These are phyloP conservation scores for Atta colombica DNA, from an alignment of 1,140 invertebrate genomes.

Conservation along the genomic window DNA sequence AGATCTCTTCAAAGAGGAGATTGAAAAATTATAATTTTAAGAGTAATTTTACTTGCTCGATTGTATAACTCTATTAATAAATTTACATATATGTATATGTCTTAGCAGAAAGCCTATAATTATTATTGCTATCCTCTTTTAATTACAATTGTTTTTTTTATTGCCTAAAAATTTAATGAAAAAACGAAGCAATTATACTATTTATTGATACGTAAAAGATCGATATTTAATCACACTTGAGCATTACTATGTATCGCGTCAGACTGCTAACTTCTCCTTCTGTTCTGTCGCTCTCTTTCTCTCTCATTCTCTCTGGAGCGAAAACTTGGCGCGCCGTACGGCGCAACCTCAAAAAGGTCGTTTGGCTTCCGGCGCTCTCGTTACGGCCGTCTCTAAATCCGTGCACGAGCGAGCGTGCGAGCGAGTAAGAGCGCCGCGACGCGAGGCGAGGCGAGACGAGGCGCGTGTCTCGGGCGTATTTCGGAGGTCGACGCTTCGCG, in stretches of 20 bases:
- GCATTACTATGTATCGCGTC: constrained; percentile 13
- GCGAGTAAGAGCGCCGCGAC: constrained; percentile 18
- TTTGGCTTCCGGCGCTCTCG: constrained; percentile 61
- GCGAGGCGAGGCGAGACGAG: background rate
- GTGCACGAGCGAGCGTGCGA: constrained; percentile 36
- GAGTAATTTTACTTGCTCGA: background rate
- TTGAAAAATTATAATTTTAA: background rate
- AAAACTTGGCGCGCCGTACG: constrained; percentile 47
- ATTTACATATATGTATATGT: background rate
- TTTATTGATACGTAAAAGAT: background rate
- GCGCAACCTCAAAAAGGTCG: constrained; percentile 63
- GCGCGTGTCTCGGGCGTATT: constrained; percentile 29
- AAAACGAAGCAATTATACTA: background rate
- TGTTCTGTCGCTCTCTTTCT: background rate
- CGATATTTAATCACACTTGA: constrained; percentile 12
- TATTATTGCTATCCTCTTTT: background rate
- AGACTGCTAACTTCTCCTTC: background rate
- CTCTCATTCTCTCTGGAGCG: constrained; percentile 23
- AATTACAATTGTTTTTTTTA: background rate
- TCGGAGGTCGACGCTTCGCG: constrained; percentile 53
- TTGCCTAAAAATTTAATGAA: background rate
- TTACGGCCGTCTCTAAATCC: constrained; percentile 57
- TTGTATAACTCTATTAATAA: background rate
- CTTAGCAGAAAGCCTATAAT: background rate
- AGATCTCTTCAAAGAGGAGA: background rate